phyloP scores from a whole-genome alignment of 2,888 invertebrate species.

The Dryobotodes eremita region DNA sequence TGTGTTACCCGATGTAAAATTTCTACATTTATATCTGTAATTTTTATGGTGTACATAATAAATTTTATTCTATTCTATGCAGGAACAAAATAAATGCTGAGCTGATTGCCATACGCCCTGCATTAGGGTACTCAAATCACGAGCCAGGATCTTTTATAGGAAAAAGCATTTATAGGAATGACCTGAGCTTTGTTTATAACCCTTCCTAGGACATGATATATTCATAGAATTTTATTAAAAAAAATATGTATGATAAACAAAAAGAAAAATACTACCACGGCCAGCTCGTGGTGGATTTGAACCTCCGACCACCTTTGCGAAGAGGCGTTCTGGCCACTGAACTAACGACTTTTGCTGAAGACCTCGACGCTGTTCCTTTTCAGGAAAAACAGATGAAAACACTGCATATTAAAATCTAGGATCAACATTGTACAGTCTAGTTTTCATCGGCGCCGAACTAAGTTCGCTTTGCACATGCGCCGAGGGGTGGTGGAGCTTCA shows the following conservation, averaged over 20 bases:
- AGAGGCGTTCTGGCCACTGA: not conserved
- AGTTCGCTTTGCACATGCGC: not conserved
- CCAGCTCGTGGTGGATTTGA: not conserved
- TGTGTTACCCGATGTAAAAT: too few species aligned
- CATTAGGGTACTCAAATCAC: not conserved
- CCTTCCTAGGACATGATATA: not conserved
- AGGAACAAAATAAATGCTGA: not conserved
- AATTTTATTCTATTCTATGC: too few species aligned
- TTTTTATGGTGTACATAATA: too few species aligned
- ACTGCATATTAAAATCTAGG: not conserved
- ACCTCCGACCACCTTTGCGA: not conserved
- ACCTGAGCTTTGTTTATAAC: not conserved
- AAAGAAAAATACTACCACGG: not conserved
- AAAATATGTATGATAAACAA: too few species aligned
- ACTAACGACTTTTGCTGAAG: not conserved
- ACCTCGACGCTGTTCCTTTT: not conserved
- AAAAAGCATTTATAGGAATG: too few species aligned
- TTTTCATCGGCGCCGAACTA: slow-evolving; percentile 10
- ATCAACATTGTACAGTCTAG: not conserved
- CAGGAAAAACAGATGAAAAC: not conserved
- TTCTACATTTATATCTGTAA: too few species aligned
- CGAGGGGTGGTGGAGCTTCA: too few species aligned
- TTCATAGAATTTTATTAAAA: too few species aligned
- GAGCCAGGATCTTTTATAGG: not conserved
- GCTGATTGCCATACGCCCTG: not conserved